Conservation (phyloP, 1,140 invertebrate species). For the Phenacoccus solenopsis region DNA sequence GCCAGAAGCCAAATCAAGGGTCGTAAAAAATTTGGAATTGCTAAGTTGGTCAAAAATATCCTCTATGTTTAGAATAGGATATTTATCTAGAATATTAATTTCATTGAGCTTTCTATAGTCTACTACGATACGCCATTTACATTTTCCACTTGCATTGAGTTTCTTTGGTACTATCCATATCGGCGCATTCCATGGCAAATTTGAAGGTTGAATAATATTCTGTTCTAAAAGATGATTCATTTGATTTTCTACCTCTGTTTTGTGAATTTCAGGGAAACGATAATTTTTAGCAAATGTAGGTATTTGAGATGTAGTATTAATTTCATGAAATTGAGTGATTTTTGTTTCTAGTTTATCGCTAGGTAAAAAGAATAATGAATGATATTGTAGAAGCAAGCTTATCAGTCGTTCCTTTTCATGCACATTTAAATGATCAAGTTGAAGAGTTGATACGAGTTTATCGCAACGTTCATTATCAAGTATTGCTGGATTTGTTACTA, state of each 20-base stretch:
- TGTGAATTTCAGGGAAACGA: slow-evolving; percentile 30
- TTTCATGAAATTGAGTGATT: slow-evolving; percentile 20
- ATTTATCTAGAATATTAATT: slow-evolving; percentile 31
- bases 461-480: too few relatives aligned
- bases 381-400: too few relatives aligned
- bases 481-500: too few relatives aligned
- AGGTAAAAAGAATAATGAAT: too few relatives aligned
- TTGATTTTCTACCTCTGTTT: slow-evolving; percentile 31
- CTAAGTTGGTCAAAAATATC: slow-evolving; percentile 35
- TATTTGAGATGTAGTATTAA: slow-evolving; percentile 22
- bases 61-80: slow-evolving; percentile 40
- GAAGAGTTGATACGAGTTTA: too few relatives aligned
- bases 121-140: slow-evolving; percentile 31
- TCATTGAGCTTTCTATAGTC: slow-evolving; percentile 33
- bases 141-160: slow-evolving; percentile 24
- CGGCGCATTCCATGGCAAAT: slow-evolving; percentile 17
- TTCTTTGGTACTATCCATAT: slow-evolving; percentile 18
- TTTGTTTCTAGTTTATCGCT: neutral
- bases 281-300: slow-evolving; percentile 30
- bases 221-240: slow-evolving; percentile 25
- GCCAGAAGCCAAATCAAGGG: slow-evolving; percentile 37
- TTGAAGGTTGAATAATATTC: neutral
- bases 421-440: too few relatives aligned
- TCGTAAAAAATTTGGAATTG: slow-evolving; percentile 33
- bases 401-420: neutral